A percentile compares a stretch with the other conserved stretches of the same genome.
These are phyloP conservation scores for Pseudopodoces humilis DNA, from an alignment of 2,113 vertebrate species.

Conservation along the genomic window DNA sequence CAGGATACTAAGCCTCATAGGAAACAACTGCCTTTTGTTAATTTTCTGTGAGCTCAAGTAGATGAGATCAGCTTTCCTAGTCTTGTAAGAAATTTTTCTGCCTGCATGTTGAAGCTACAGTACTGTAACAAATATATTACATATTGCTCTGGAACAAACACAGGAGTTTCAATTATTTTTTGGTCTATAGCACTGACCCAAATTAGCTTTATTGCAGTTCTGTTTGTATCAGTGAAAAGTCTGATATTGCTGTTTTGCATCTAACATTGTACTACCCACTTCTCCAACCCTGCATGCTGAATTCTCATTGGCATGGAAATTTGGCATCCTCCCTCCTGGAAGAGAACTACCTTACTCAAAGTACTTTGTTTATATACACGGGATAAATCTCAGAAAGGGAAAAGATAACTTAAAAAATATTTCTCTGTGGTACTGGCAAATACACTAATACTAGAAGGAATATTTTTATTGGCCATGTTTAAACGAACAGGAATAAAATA, in stretches of 20 bases:
- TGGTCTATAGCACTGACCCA: background rate
- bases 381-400: background rate
- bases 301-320: background rate
- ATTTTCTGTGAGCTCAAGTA: conserved; percentile 21
- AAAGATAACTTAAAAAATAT: background rate
- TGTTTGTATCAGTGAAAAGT: background rate
- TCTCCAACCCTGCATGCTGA: background rate
- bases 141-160: background rate
- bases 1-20: background rate
- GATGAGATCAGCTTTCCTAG: background rate
- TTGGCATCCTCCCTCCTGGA: background rate
- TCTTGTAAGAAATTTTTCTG: conserved; percentile 6
- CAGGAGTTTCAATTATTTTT: background rate
- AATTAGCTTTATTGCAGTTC: background rate
- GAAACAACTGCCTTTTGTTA: conserved; percentile 12
- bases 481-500: background rate
- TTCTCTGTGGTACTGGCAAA: background rate
- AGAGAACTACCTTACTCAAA: background rate
- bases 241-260: background rate
- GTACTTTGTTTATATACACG: background rate
- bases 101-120: background rate
- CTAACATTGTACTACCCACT: background rate
- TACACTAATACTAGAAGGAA: background rate
- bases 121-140: background rate
- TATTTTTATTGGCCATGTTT: background rate